Evolutionary conservation across 2,113 vertebrate species (phyloP).

Genomic region (Pseudopipra pipra): DNA sequence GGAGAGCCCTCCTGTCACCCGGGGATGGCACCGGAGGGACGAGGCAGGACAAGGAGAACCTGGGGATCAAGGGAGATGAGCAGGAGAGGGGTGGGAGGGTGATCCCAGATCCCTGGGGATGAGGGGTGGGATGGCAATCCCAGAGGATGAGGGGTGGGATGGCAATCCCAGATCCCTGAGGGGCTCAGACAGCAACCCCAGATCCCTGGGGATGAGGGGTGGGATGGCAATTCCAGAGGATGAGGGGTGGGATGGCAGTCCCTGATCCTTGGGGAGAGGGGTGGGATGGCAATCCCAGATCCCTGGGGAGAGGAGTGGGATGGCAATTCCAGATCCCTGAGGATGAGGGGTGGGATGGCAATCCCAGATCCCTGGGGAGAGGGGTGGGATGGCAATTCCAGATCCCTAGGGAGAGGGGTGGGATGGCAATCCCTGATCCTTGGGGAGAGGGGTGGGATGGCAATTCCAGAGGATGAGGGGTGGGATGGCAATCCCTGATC

Average conservation of each 20-base stretch:
- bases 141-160: background rate
- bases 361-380: background rate
- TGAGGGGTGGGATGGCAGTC: fast-evolving
- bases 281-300: no score
- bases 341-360: background rate
- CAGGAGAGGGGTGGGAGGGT: background rate
- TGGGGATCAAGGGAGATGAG: background rate
- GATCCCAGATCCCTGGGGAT: background rate
- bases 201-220: background rate
- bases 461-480: background rate
- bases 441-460: background rate
- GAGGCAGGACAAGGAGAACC: background rate
- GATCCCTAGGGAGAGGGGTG: background rate
- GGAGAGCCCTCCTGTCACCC: background rate
- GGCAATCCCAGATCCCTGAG: background rate
- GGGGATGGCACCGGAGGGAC: background rate
- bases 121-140: background rate
- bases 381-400: no score
- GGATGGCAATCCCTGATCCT: no score
- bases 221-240: background rate
- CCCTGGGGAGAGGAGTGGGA: background rate
- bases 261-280: no score
- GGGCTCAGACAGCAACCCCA: no score
- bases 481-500: background rate
- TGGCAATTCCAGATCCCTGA: no score